phyloP scores from a whole-genome alignment of 1,140 invertebrate species.

The Hyphantria cunea region DNA sequence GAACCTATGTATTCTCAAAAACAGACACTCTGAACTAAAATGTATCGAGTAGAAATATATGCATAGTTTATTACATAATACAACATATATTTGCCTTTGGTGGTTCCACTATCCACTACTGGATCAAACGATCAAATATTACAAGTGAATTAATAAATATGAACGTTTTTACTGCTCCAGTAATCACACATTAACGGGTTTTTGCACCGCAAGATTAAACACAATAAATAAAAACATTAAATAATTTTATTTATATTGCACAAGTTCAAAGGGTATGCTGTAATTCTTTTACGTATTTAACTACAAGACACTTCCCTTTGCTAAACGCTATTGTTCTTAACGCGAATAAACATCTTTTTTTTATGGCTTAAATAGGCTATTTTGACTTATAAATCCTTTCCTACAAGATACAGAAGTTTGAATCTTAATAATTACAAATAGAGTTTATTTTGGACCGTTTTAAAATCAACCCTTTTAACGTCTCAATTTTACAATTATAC shows the following conservation, averaged over 20 bases:
- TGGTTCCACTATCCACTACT: no score
- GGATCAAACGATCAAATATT: no score
- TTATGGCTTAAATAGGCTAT: constrained; percentile 43
- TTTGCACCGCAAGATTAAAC: no score
- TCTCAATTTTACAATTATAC: constrained; percentile 44
- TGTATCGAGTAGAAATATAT: no score
- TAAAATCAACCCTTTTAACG: constrained; percentile 46
- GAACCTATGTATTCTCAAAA: no score
- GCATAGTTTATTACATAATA: no score
- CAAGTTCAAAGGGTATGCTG: constrained; percentile 31
- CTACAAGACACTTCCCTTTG: constrained; percentile 61
- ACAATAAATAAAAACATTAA: constrained; percentile 2
- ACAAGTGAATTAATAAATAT: no score
- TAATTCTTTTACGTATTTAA: constrained; percentile 25
- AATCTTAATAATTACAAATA: constrained; percentile 23
- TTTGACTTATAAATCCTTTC: constrained; percentile 53
- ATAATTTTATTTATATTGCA: constrained; percentile 7
- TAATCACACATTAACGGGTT: no score
- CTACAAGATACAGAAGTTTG: constrained; percentile 7
- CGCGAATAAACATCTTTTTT: constrained; percentile 61
- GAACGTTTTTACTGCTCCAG: no score
- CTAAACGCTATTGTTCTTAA: constrained; percentile 65
- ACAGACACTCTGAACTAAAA: no score
- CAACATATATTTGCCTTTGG: no score
- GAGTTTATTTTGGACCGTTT: constrained; percentile 23